phyloP scores from a whole-genome alignment of 2,797 vertebrate species.

The Hemibagrus guttatus region DNA sequence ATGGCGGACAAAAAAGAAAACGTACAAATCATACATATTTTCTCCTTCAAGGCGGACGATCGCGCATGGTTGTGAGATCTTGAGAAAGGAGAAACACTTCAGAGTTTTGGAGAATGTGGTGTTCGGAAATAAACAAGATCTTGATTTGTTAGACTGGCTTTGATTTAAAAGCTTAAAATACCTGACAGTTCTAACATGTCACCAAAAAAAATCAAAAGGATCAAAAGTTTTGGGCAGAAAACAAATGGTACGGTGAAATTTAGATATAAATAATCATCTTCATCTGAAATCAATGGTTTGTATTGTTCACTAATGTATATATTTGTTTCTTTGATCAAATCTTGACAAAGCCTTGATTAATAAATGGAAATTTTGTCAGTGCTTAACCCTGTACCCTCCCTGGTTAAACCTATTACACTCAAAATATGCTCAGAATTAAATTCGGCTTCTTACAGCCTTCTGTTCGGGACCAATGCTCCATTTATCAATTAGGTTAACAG shows the following conservation, averaged over 20 bases:
- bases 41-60: neutral
- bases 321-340: neutral
- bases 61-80: neutral
- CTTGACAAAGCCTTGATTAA: neutral
- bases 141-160: neutral
- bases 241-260: neutral
- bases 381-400: slow-evolving; percentile 21
- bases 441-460: slow-evolving; percentile 28
- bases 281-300: neutral
- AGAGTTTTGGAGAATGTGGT: neutral
- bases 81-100: neutral
- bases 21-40: slow-evolving; percentile 10
- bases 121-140: neutral
- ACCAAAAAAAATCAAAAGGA: neutral
- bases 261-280: neutral
- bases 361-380: slow-evolving; percentile 25
- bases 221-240: neutral
- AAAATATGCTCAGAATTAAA: slow-evolving; percentile 47
- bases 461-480: slow-evolving; percentile 45
- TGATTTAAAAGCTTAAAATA: neutral
- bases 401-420: slow-evolving; percentile 38
- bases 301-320: neutral
- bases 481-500: slow-evolving; percentile 57
- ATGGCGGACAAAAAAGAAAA: slow-evolving; percentile 29
- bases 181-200: neutral